A percentile compares a stretch with the other conserved stretches of the same genome.
phyloP scores from a whole-genome alignment of 2,888 invertebrate species.

The Polylopha cassiicola region DNA sequence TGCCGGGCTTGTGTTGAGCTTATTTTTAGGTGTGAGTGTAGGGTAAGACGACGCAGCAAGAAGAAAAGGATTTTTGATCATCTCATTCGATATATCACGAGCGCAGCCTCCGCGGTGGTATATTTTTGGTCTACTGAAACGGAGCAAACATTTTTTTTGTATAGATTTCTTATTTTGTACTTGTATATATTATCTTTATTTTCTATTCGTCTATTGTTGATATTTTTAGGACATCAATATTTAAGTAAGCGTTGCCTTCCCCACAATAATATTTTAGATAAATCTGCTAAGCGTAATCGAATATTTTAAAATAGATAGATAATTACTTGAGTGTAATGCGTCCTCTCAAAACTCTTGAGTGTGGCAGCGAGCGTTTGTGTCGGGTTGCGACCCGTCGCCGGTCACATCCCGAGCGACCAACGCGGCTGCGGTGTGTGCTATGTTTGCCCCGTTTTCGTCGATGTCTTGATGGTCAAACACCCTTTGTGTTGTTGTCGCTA shows the following conservation, averaged over 20 bases:
- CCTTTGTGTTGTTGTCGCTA: slow-evolving; percentile 80
- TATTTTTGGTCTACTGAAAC: slow-evolving; percentile 67
- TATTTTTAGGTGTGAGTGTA: slow-evolving; percentile 75
- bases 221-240: no score
- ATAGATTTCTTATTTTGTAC: slow-evolving; percentile 34
- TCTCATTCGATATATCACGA: slow-evolving; percentile 67
- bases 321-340: slow-evolving; percentile 2
- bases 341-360: slow-evolving; percentile 8
- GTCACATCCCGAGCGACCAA: slow-evolving; percentile 13
- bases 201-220: slow-evolving; percentile 24
- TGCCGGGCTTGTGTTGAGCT: slow-evolving; percentile 63
- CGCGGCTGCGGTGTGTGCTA: slow-evolving; percentile 28
- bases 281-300: no score
- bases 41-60: slow-evolving; percentile 58
- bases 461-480: slow-evolving; percentile 85
- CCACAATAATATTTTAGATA: slow-evolving; percentile 9
- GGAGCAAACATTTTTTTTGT: slow-evolving; percentile 65
- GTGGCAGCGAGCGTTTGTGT: slow-evolving; percentile 17
- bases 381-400: slow-evolving; percentile 12
- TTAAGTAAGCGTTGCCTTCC: slow-evolving; percentile 6
- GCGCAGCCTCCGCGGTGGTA: slow-evolving; percentile 57
- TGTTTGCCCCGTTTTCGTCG: slow-evolving; percentile 75
- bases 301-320: not conserved
- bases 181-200: slow-evolving; percentile 38
- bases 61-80: slow-evolving; percentile 85